Conservation (phyloP, 2,888 invertebrate species). For the Coecobrya sp. region DNA sequence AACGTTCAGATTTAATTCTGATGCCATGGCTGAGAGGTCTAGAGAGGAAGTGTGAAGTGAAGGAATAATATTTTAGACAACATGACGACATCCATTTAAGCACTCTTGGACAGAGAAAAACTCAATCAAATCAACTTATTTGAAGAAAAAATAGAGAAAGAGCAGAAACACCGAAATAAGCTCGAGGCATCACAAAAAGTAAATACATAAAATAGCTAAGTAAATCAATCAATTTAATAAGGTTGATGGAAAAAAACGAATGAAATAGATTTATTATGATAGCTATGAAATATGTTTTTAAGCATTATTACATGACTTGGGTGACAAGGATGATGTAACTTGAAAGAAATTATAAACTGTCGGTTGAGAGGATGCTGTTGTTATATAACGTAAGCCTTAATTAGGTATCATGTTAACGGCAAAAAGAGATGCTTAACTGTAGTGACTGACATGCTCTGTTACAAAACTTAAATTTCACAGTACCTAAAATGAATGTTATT, state of each 20-base stretch:
- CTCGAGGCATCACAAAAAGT: not conserved
- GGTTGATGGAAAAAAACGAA: not conserved
- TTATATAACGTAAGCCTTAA: too few species aligned
- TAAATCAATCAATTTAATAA: not conserved
- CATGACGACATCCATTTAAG: conserved; percentile 22
- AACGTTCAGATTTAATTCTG: conserved; percentile 90
- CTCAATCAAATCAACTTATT: conserved; percentile 12
- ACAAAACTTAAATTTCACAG: too few species aligned
- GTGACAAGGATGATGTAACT: too few species aligned
- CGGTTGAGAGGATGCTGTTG: too few species aligned
- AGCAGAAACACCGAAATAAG: not conserved
- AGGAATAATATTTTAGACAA: not conserved
- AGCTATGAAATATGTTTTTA: not conserved
- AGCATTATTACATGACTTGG: not conserved
- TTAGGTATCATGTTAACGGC: too few species aligned
- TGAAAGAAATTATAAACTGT: too few species aligned
- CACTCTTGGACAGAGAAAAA: conserved; percentile 1
- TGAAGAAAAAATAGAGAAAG: not conserved
- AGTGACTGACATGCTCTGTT: too few species aligned
- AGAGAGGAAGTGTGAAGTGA: conserved; percentile 74
- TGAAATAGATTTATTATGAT: not conserved
- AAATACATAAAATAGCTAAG: not conserved
- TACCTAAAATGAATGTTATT: too few species aligned
- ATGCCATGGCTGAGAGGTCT: conserved; percentile 94
- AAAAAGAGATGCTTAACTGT: too few species aligned